Evolutionary conservation across 2,797 vertebrate species (phyloP).

Genomic region (Enteromius radiatus): DNA sequence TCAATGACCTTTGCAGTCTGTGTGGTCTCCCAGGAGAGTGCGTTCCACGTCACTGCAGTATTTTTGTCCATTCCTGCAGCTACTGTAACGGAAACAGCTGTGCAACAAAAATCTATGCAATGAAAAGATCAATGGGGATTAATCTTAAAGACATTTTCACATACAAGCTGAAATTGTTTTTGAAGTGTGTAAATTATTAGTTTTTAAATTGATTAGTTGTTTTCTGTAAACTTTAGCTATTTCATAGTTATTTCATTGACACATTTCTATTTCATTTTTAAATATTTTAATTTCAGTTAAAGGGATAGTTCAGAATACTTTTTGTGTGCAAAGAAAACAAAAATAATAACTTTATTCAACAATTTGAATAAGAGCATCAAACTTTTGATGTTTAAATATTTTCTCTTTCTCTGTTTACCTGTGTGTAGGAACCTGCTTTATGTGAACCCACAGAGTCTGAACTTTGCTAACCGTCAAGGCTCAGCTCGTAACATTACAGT

Average conservation of each 20-base stretch:
- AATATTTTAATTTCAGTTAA: background rate
- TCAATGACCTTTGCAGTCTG: constrained; percentile 60
- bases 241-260: too few species aligned
- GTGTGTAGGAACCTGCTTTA: constrained; percentile 93
- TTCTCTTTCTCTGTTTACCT: background rate
- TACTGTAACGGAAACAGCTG: constrained; percentile 30
- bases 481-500: constrained; percentile 98
- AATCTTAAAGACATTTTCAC: background rate
- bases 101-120: background rate
- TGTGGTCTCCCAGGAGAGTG: constrained; percentile 53
- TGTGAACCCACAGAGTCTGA: constrained; percentile 96
- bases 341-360: too few species aligned
- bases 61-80: constrained; percentile 40
- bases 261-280: background rate
- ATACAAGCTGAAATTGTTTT: constrained; percentile 5
- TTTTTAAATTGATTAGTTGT: too few species aligned
- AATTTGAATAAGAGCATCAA: too few species aligned
- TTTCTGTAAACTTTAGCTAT: too few species aligned
- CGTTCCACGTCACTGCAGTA: constrained; percentile 72
- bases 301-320: background rate
- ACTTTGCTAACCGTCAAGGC: constrained; percentile 98
- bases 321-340: too few species aligned
- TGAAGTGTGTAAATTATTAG: too few species aligned
- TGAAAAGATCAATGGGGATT: background rate
- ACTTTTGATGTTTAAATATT: background rate